phyloP scores from a whole-genome alignment of 35 echinoderm and acorn worm species.

The Chiridota heheva region DNA sequence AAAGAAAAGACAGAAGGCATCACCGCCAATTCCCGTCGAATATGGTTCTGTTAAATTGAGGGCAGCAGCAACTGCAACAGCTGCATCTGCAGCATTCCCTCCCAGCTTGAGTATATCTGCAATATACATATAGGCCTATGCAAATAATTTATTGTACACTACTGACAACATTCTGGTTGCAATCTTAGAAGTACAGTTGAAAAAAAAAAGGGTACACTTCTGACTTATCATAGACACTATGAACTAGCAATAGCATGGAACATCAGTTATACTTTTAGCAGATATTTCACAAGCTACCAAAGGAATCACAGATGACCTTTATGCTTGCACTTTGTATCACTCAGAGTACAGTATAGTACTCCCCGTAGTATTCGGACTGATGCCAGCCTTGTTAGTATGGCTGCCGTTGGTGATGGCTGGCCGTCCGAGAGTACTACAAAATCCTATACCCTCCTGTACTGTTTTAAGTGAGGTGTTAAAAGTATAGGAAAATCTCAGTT shows the following conservation, averaged over 20 bases:
- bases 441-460: too few species aligned
- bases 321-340: too few species aligned
- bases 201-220: not conserved
- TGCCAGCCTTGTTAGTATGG: too few species aligned
- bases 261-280: not conserved
- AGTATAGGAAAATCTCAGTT: too few species aligned
- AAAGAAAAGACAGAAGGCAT: constrained; percentile 85
- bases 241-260: not conserved
- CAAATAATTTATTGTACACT: not conserved
- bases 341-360: too few species aligned
- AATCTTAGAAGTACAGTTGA: not conserved
- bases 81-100: constrained; percentile 93
- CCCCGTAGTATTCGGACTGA: too few species aligned
- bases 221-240: not conserved
- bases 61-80: constrained; percentile 79
- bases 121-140: not conserved
- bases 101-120: constrained; percentile 78
- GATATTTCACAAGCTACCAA: not conserved
- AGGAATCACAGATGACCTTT: too few species aligned
- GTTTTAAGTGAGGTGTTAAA: too few species aligned
- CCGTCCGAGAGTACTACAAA: too few species aligned
- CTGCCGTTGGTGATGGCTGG: too few species aligned
- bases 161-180: not conserved
- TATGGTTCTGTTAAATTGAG: constrained; percentile 77
- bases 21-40: constrained; percentile 74